Evolutionary conservation across 2,797 vertebrate genomes (phyloP).

Genomic region (Rhinophrynus dorsalis): DNA sequence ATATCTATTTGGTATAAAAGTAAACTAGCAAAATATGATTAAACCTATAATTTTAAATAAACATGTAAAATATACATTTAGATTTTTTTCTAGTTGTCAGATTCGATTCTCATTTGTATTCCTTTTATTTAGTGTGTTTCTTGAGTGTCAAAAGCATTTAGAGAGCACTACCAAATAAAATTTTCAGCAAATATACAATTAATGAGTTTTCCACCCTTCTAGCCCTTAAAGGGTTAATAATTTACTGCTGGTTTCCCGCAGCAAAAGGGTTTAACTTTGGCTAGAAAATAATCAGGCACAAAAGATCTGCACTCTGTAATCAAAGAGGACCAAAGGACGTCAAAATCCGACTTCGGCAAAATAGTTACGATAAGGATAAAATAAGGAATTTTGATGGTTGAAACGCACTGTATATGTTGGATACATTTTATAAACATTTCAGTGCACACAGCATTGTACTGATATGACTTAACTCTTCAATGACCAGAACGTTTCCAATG

Average conservation of each 20-base stretch:
- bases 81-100: slow-evolving; percentile 3
- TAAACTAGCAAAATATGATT: slow-evolving; percentile 34
- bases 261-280: slow-evolving; percentile 19
- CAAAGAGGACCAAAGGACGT: slow-evolving; percentile 12
- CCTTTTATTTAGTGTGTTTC: slow-evolving; percentile 15
- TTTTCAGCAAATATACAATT: no score
- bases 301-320: slow-evolving; percentile 29
- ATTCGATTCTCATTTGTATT: slow-evolving; percentile 13
- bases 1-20: slow-evolving; percentile 24
- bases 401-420: slow-evolving; percentile 19
- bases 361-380: slow-evolving; percentile 26
- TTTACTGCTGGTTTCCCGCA: neutral
- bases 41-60: slow-evolving; percentile 17
- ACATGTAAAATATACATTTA: slow-evolving; percentile 27
- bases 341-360: slow-evolving; percentile 2
- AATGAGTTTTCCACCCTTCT: no score
- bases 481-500: no score
- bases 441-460: neutral
- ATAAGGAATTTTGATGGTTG: slow-evolving; percentile 46
- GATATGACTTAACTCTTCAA: no score
- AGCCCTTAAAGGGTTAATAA: no score
- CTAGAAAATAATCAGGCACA: slow-evolving; percentile 21
- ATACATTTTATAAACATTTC: slow-evolving; percentile 7
- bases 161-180: slow-evolving; percentile 7
- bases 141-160: slow-evolving; percentile 26